Percentiles rank a stretch among this genome's conserved stretches.
These are phyloP conservation scores for Scyliorhinus canicula DNA, from an alignment of 2,797 vertebrate genomes.

Conservation along the genomic window DNA sequence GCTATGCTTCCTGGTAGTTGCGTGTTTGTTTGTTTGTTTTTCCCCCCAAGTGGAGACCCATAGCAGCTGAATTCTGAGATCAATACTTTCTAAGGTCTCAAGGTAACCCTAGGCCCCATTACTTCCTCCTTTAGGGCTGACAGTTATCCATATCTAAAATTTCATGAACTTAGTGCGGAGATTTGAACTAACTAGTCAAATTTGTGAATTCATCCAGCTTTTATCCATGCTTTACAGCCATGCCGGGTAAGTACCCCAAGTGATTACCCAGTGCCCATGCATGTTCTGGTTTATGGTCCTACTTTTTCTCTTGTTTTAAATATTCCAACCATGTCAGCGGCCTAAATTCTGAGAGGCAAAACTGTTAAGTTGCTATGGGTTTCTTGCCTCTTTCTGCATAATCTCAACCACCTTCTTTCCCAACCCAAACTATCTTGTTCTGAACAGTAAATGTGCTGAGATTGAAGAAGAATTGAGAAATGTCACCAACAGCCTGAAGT, in stretches of 20 bases:
- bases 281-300: background rate
- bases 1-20: constrained; percentile 43
- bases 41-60: constrained; percentile 15
- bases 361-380: constrained; percentile 39
- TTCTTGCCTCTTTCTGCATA: constrained; percentile 45
- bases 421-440: constrained; percentile 29
- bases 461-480: constrained; percentile 99
- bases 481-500: constrained; percentile 99
- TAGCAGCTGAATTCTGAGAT: constrained; percentile 24
- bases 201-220: background rate
- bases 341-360: constrained; percentile 24
- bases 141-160: background rate
- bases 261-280: background rate
- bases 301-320: background rate
- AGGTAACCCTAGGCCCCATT: background rate
- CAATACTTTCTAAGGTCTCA: constrained; percentile 1
- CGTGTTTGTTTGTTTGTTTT: constrained; percentile 39
- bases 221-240: background rate
- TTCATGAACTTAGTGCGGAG: background rate
- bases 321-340: background rate
- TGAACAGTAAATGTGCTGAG: constrained; percentile 82
- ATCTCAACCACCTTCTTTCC: constrained; percentile 54
- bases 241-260: background rate
- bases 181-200: background rate
- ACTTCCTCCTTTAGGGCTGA: background rate